Evolutionary conservation across 2,888 invertebrate species (phyloP), one percentile per base, ranked within the genome.

Genomic region (Ditula angustiorana): DNA sequence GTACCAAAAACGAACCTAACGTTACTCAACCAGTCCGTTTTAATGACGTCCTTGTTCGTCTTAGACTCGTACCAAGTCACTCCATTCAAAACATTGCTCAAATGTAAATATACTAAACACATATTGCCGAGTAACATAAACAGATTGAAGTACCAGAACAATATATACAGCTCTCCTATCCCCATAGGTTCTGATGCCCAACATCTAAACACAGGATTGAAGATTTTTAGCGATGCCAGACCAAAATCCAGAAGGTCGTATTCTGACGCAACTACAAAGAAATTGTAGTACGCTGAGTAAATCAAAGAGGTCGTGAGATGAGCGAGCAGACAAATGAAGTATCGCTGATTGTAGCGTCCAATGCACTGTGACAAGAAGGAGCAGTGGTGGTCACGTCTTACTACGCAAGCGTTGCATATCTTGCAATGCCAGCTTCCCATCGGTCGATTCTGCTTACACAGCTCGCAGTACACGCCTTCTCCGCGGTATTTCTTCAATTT

Each of bases 371-470:
- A 96, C 0, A 96, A 95, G 83, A 98, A 97, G 67, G 95, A 94
- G 79, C 98, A 97, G 79, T 97, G 96, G 83, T 97, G 97, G 77
- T 97, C 98, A 67, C 98, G 92, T 75, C 96, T 96, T 2, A 96
- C 77, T 57, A 98, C 95, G 80, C 99, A 99, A 0, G 93, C 90
- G 53, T 96, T 93, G 84, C 99, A 99, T 0, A 89, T 93, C 33
- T 91, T 92, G 77, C 99, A 99, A 80, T 99, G 99, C 95, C 97
- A 97, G 1, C 97, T 95, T 37, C 97, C 93, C 0, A 96, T 95
- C 0, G 97, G 96, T 2, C 94, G 93, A 2, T 94, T 62, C 13
- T 94, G 87, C 74, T 96, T 95, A 82, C 99, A 99, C 0, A 87
- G 79, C 0, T 94, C 83, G 83, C 99, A 99, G 78, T 96, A 95